Base-by-base conservation (phyloP, 2,888 invertebrate species). In the Noctua pronuba region DNA sequence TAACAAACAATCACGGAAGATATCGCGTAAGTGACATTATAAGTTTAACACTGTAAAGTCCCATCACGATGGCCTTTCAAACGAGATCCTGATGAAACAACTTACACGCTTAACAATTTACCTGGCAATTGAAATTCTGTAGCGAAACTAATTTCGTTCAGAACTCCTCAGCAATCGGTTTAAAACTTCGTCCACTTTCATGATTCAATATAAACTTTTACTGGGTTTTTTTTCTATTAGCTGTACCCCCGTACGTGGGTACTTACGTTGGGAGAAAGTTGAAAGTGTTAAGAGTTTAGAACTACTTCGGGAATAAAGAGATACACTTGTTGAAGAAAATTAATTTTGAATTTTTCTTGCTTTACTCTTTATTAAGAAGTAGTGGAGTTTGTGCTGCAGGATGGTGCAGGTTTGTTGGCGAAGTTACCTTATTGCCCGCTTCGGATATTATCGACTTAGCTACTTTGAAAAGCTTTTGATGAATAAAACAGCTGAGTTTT, bases 91-190 rank as follows among this genome's bases (percentile, higher is more conserved):
- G 79, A 80, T 78, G 73, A 67, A 76, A 44, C n/a, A 87, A 88
- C 82, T 87, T 85, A 46, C 38, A 77, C 69, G 28, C 38, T 83
- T 68, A 79, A 81, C 83, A 79, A 78, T 86, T 85, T 85, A 88
- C 88, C 85, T 87, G 85, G 46, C 88, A 71, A 85, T 88, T 88
- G 86, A 88, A 88, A 88, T 88, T 88, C 83, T 85, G 75, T 75
- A 82, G 68, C 72, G 70, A 83, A 87, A 86, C 81, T 85, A 85
- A 88, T 86, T 85, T 80, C 72, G 77, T 79, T 85, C 65, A 28
- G 62, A 86, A 83, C 81, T 88, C 67, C 68, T 74, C 70, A 83
- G 80, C 77, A 81, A 86, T 83, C 83, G 81, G 77, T 85, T 88
- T 83, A 83, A 82, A 85, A 88, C 83, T 88, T 88, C 52, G 64